Evolutionary conservation across 1,140 invertebrate species (phyloP), one percentile per base, ranked within the genome.

Genomic region (Ericerus pela): DNA sequence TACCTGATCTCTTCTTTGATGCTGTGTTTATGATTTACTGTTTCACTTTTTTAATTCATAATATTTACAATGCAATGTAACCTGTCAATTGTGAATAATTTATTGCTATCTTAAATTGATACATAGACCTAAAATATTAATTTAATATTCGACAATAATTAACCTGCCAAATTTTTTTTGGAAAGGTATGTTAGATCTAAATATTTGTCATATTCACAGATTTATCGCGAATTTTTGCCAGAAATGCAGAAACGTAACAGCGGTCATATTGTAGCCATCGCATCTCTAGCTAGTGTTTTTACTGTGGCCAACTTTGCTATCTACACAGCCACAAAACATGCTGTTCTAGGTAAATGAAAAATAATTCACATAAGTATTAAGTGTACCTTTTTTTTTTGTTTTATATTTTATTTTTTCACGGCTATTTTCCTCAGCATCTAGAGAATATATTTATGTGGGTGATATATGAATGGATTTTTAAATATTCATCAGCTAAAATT

Each of bases 291-390:
- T 20, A 85, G 85, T 2, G 64, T 85, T 3, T 61, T 81, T 26
- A 85, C 83, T 2, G 64, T 82, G 0, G 62, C 74, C 8, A 85
- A 89, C 66, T 64, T 88, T 54, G 81, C 85, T 26, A 83, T 84
- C 0, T 90, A 89, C 66, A 85, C 82, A 65, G 79, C 79, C 29
- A 79, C 81, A 27, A 91, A 91, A 69, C 87, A 80, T 64, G 86
- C 36, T 2, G 29, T 59, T n/a, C 57, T 38, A 27, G 60, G 60
- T 61, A 38, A 55, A 56, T 20, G n/a, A 24, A 5, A 33, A 36
- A 2, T 20, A 24, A n/a, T 5, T 38, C 3, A 16, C 3, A 53
- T 53, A 52, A 22, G n/a, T n/a, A n/a, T 20, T 20, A 10, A 47
- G 41, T 47, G 10, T 12, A n/a, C n/a, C n/a, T n/a, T n/a, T n/a